Percentiles rank a stretch among this genome's conserved stretches.
These are phyloP conservation scores for Caenorhabditis becei DNA, from an alignment of 2,888 invertebrate species.

Conservation along the genomic window DNA sequence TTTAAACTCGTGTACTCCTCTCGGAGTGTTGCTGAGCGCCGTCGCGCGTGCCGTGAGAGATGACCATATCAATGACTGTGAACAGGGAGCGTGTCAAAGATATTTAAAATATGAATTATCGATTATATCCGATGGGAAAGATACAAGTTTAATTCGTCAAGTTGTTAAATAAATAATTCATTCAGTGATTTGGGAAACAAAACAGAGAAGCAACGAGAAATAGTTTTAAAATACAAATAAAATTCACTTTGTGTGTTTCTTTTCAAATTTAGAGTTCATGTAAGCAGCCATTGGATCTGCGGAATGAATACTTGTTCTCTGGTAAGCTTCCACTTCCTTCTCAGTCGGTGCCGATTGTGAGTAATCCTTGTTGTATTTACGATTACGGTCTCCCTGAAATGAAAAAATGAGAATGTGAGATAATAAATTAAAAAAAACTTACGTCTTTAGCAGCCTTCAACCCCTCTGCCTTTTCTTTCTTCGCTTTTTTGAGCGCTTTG, in stretches of 20 bases:
- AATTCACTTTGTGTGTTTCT: constrained; percentile 50
- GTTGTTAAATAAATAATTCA: too few relatives aligned
- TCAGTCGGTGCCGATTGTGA: constrained; percentile 88
- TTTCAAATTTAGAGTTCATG: constrained; percentile 79
- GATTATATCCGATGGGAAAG: too few relatives aligned
- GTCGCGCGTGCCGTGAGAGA: too few relatives aligned
- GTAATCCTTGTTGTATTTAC: constrained; percentile 90
- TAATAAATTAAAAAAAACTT: background rate
- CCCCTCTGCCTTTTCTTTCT: constrained; percentile 78
- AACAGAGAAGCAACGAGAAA: background rate
- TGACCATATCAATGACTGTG: too few relatives aligned
- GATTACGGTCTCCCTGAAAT: constrained; percentile 88
- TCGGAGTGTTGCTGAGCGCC: constrained; percentile 35
- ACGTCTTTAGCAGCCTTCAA: constrained; percentile 79
- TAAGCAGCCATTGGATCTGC: constrained; percentile 94
- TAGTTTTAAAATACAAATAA: background rate
- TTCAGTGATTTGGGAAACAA: constrained; percentile 2
- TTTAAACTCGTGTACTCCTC: constrained; percentile 52
- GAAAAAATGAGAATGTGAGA: constrained; percentile 5
- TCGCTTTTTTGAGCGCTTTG: constrained; percentile 71
- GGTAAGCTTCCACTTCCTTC: constrained; percentile 85
- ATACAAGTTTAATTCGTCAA: too few relatives aligned
- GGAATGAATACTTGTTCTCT: constrained; percentile 83
- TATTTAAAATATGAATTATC: too few relatives aligned
- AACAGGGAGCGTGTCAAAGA: too few relatives aligned